These are phyloP conservation scores for Lasioglossum lativentre DNA, from an alignment of 2,888 invertebrate genomes.

Conservation along the genomic window DNA sequence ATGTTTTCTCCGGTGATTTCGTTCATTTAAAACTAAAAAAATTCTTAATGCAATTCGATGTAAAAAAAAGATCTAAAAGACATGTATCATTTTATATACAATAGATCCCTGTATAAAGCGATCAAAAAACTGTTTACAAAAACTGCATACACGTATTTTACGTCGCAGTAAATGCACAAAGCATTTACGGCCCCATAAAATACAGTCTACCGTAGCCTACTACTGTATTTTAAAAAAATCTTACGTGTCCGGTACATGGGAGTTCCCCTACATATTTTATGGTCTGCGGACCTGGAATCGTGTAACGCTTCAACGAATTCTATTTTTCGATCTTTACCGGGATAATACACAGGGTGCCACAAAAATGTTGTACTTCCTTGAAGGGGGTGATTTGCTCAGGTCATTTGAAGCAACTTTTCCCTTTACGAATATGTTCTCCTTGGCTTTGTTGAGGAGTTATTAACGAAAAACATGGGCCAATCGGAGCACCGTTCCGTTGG, in stretches of 20 bases:
- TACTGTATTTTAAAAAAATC: not conserved
- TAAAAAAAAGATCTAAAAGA: not conserved
- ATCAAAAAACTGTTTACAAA: not conserved
- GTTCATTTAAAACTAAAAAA: not conserved
- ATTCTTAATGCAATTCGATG: not conserved
- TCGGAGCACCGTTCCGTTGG: too few relatives aligned
- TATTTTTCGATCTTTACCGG: not conserved
- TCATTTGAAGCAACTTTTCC: too few relatives aligned
- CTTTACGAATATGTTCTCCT: too few relatives aligned
- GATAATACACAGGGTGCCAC: slow-evolving; percentile 16
- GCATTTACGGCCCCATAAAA: not conserved
- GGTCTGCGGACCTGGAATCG: not conserved
- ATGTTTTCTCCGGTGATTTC: not conserved
- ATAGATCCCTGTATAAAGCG: slow-evolving; percentile 1
- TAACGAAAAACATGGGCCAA: too few relatives aligned
- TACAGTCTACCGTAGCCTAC: not conserved
- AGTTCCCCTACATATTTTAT: not conserved
- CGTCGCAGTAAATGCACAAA: not conserved
- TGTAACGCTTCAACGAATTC: too few relatives aligned
- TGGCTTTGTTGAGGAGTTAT: too few relatives aligned
- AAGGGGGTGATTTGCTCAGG: too few relatives aligned
- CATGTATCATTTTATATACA: not conserved
- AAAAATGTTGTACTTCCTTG: too few relatives aligned
- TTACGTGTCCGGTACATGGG: not conserved
- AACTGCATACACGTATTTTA: not conserved